Percentiles rank a stretch among this genome's conserved stretches.
phyloP scores from a whole-genome alignment of 2,113 vertebrate species.

The Hemiscyllium ocellatum region DNA sequence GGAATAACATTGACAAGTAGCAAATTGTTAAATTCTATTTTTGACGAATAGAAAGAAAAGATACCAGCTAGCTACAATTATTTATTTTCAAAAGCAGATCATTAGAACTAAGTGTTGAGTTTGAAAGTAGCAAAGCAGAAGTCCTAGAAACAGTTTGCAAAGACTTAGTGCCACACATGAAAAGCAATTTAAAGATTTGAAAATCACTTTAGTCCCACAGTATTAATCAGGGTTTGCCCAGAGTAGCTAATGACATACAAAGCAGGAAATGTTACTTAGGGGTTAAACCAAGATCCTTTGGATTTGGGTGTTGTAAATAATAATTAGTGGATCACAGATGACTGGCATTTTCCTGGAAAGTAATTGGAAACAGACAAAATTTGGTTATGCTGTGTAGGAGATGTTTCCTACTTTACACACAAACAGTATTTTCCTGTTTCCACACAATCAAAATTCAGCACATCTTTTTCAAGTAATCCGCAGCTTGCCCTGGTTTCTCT shows the following conservation, averaged over 20 bases:
- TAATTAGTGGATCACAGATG: not conserved
- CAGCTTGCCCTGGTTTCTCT: not conserved
- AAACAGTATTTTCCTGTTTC: not conserved
- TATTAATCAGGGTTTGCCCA: not conserved
- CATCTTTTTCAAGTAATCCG: not conserved
- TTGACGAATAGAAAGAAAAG: not conserved
- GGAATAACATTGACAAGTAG: not conserved
- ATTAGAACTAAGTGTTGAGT: not conserved
- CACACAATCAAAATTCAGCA: not conserved
- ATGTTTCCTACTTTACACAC: not conserved
- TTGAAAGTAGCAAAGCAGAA: not conserved
- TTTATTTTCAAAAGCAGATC: not conserved
- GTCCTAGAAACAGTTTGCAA: not conserved
- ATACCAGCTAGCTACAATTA: not conserved
- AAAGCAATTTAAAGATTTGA: not conserved
- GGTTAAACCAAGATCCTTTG: not conserved
- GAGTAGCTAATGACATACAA: not conserved
- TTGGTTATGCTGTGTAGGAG: not conserved
- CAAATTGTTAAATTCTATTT: not conserved
- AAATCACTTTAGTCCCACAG: not conserved
- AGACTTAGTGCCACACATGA: not conserved
- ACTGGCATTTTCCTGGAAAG: not conserved
- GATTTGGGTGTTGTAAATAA: not conserved
- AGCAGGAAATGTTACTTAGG: not conserved
- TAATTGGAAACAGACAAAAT: not conserved